Percentiles rank a stretch among this genome's conserved stretches.
Conservation (phyloP, 2,797 vertebrate genomes). For the Chelmon rostratus region DNA sequence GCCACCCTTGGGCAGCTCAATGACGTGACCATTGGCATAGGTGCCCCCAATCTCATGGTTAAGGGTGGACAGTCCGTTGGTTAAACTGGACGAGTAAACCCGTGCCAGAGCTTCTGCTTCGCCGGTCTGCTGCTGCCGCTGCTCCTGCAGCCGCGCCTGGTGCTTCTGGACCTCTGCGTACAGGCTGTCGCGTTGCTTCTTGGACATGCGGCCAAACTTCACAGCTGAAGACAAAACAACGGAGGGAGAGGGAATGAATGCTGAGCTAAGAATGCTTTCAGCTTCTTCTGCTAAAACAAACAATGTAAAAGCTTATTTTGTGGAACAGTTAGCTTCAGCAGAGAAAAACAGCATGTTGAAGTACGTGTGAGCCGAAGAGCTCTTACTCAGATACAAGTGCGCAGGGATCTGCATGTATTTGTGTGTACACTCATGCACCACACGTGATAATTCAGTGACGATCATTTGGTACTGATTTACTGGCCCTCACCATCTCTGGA, state of each 20-base stretch:
- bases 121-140: conserved; percentile 95
- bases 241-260: too few relatives aligned
- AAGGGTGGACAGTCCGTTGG: conserved; percentile 92
- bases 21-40: conserved; percentile 94
- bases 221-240: conserved; percentile 88
- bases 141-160: conserved; percentile 95
- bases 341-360: not conserved
- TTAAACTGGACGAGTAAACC: conserved; percentile 94
- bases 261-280: too few relatives aligned
- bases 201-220: conserved; percentile 99
- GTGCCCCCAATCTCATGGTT: conserved; percentile 92
- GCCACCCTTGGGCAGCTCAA: conserved; percentile 96
- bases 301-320: not conserved
- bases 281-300: not conserved
- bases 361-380: not conserved
- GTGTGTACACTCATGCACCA: not conserved
- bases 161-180: conserved; percentile 99
- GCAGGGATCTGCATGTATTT: not conserved
- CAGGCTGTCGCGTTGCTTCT: conserved; percentile 98
- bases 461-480: not conserved
- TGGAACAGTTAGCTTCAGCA: too few relatives aligned
- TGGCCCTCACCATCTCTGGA: conserved; percentile 95
- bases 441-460: not conserved
- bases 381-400: not conserved
- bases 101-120: conserved; percentile 96